Evolutionary conservation across 2,797 vertebrate genomes (phyloP).

Genomic region (Coilia nasus): DNA sequence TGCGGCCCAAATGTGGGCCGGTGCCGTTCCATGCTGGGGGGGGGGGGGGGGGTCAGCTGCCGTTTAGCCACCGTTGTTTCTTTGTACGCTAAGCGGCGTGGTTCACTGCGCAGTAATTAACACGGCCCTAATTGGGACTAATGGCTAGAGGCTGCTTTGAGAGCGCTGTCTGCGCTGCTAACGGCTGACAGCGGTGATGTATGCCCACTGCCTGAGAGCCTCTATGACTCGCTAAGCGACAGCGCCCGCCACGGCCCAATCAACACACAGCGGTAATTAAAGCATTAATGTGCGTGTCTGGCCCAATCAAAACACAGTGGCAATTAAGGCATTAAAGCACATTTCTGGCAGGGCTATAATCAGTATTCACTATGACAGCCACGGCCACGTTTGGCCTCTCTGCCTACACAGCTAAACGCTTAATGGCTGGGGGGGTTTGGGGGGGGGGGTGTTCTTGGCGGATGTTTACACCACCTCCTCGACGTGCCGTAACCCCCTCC

Average conservation of each 20-base stretch:
- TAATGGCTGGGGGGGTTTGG: constrained; percentile 69
- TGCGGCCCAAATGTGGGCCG: not conserved
- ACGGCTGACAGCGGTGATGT: constrained; percentile 70
- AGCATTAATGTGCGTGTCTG: not conserved
- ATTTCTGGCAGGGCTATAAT: constrained; percentile 86
- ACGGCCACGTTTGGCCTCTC: constrained; percentile 77
- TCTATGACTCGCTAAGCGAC: constrained; percentile 39
- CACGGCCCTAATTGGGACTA: constrained; percentile 85
- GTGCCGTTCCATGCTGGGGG: not conserved
- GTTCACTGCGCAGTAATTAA: constrained; percentile 85
- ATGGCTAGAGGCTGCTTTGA: constrained; percentile 64
- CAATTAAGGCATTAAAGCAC: constrained; percentile 61
- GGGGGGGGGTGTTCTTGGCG: not conserved
- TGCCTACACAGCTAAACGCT: constrained; percentile 83
- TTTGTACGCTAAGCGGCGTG: constrained; percentile 39
- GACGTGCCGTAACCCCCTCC: constrained; percentile 69
- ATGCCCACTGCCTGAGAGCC: constrained; percentile 47
- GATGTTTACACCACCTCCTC: not conserved
- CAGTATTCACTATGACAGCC: constrained; percentile 78
- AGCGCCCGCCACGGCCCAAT: constrained; percentile 52
- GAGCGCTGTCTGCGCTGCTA: constrained; percentile 68
- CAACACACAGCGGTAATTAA: constrained; percentile 39
- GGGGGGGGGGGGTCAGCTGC: not conserved
- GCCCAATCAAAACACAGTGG: constrained; percentile 47
- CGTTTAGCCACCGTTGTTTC: constrained; percentile 47